These are phyloP conservation scores for Cheilosia vulpina DNA, from an alignment of 2,888 invertebrate genomes.

Conservation along the genomic window DNA sequence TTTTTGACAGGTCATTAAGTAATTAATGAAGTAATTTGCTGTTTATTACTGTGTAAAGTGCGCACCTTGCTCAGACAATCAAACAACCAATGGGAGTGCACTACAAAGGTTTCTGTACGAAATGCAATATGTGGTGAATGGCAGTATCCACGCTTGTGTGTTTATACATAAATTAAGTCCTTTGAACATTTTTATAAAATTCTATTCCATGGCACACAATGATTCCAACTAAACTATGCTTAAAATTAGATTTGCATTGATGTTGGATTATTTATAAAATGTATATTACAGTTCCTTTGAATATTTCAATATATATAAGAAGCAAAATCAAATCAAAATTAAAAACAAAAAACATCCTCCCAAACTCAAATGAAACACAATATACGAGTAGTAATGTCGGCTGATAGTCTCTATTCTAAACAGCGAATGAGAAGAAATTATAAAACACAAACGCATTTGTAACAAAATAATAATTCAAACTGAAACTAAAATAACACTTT, in stretches of 20 bases:
- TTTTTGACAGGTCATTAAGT: too few relatives aligned
- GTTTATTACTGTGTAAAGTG: too few relatives aligned
- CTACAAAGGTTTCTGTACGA: too few relatives aligned
- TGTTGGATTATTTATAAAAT: constrained; percentile 31
- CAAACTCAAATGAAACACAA: constrained; percentile 45
- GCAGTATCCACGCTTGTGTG: not conserved
- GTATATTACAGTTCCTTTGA: not conserved
- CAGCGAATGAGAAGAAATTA: constrained; percentile 41
- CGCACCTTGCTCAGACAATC: too few relatives aligned
- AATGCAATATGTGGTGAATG: not conserved
- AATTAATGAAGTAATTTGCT: too few relatives aligned
- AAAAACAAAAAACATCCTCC: constrained; percentile 25
- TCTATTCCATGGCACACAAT: constrained; percentile 31
- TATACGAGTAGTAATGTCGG: constrained; percentile 45
- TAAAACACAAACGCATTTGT: constrained; percentile 36
- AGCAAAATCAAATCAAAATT: constrained; percentile 38
- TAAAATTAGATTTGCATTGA: constrained; percentile 15
- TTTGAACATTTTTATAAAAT: not conserved
- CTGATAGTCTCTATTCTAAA: constrained; percentile 54
- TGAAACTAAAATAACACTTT: constrained; percentile 1
- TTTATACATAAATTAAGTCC: not conserved
- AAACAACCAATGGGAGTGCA: too few relatives aligned
- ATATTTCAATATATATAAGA: constrained; percentile 31
- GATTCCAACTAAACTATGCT: constrained; percentile 2
- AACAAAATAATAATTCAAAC: constrained; percentile 13